These are phyloP conservation scores for Ylistrum balloti DNA, from an alignment of 1,140 invertebrate species.

Conservation along the genomic window DNA sequence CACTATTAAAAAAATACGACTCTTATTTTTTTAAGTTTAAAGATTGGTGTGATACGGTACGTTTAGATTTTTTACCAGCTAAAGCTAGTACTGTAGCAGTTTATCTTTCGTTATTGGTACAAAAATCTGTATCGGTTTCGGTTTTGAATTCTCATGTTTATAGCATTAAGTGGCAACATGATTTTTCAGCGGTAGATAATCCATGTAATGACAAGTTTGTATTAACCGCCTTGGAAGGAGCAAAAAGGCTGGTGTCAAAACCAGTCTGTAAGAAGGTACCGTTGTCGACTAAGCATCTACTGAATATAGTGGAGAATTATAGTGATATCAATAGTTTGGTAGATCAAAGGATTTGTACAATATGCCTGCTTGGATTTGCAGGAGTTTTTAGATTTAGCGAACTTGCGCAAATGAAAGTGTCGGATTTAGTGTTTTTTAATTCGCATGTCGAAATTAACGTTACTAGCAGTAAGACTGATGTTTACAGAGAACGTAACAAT, in stretches of 20 bases:
- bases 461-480: constrained; percentile 37
- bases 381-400: constrained; percentile 44
- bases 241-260: no score
- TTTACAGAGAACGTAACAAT: neutral
- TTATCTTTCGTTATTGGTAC: no score
- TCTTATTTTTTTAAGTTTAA: no score
- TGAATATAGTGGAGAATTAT: neutral
- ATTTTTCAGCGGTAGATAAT: no score
- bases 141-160: no score
- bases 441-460: neutral
- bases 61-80: no score
- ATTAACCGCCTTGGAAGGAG: neutral
- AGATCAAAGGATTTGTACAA: neutral
- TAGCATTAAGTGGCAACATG: no score
- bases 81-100: no score
- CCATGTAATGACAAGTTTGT: no score
- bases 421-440: neutral
- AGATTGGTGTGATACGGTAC: no score
- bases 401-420: constrained; percentile 38
- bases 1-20: no score
- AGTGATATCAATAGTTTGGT: neutral
- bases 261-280: neutral
- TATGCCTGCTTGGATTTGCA: constrained; percentile 24
- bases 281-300: neutral
- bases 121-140: no score